phyloP scores from a whole-genome alignment of 2,113 vertebrate species.

The Serinus canaria region DNA sequence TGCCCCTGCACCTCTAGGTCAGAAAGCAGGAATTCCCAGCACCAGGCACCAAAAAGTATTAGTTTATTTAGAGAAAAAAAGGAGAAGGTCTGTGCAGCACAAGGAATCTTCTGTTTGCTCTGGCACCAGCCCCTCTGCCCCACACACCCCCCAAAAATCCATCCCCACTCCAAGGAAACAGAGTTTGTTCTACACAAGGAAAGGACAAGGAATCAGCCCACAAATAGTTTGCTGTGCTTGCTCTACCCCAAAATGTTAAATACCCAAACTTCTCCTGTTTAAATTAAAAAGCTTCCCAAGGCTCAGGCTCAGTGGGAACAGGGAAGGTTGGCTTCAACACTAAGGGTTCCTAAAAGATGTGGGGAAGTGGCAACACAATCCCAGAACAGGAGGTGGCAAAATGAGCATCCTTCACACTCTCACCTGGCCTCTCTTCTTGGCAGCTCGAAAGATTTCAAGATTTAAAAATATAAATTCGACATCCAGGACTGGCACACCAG shows the following conservation, averaged over 20 bases:
- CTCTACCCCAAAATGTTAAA: neutral
- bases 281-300: neutral
- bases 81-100: neutral
- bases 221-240: neutral
- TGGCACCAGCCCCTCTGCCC: neutral
- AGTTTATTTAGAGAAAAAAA: neutral
- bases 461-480: neutral
- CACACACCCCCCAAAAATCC: neutral
- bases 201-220: neutral
- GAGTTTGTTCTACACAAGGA: neutral
- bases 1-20: neutral
- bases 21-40: neutral
- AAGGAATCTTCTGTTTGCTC: neutral
- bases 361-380: neutral
- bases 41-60: neutral
- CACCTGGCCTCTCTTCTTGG: neutral
- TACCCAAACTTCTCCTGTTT: neutral
- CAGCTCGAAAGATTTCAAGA: neutral
- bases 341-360: accelerated
- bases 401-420: neutral
- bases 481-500: neutral
- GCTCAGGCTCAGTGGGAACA: neutral
- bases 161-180: neutral
- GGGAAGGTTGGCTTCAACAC: neutral
- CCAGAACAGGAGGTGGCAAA: neutral